Evolutionary conservation across 2,113 vertebrate genomes (phyloP).

Genomic region (Lepisosteus oculatus): DNA sequence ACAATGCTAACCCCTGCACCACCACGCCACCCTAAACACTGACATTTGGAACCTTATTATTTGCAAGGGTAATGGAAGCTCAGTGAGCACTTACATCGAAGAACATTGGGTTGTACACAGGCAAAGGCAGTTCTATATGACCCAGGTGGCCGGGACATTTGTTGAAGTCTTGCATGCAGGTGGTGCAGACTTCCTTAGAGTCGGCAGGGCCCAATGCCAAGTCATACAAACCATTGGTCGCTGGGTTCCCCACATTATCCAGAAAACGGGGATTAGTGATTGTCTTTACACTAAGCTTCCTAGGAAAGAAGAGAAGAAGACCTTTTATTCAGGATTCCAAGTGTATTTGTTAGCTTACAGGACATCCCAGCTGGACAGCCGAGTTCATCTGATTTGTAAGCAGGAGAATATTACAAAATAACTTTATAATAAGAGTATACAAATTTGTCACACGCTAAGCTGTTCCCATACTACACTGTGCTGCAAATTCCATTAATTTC

Average conservation of each 20-base stretch:
- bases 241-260: slow-evolving; percentile 81
- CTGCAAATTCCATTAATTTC: too few species aligned
- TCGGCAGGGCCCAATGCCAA: slow-evolving; percentile 85
- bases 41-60: too few species aligned
- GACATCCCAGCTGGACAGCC: too few species aligned
- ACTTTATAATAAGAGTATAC: too few species aligned
- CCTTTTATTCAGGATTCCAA: too few species aligned
- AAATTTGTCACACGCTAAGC: too few species aligned
- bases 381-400: too few species aligned
- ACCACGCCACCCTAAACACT: too few species aligned
- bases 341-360: too few species aligned
- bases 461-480: too few species aligned
- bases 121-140: slow-evolving; percentile 83
- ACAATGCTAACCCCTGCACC: too few species aligned
- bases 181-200: slow-evolving; percentile 84
- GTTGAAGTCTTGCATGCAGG: slow-evolving; percentile 87
- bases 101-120: slow-evolving; percentile 90
- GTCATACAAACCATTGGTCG: slow-evolving; percentile 83
- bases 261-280: slow-evolving; percentile 81
- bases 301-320: slow-evolving; percentile 36
- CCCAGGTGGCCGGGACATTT: slow-evolving; percentile 90
- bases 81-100: slow-evolving; percentile 78
- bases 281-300: slow-evolving; percentile 86
- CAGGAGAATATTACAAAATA: too few species aligned
- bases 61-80: background rate